Base-by-base conservation (phyloP, 2,888 invertebrate genomes). In the Tachina grossa region DNA sequence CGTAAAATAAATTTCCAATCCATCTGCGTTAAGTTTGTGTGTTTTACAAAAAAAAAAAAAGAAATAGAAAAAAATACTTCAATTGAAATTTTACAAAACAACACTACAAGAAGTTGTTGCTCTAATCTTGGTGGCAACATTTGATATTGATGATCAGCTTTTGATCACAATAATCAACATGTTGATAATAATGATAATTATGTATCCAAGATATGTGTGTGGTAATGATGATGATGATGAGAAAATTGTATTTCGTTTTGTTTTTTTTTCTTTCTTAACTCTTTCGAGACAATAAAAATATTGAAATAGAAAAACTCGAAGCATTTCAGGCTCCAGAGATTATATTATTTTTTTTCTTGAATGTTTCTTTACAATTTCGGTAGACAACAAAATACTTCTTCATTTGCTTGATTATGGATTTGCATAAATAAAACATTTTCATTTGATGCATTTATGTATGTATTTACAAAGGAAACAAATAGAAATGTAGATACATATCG, bases 51-150 rank as follows among this genome's bases (percentile, higher is more conserved):
- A 57, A 6, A 31, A 5, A 31, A 31, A 14, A 57, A 31, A 31
- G 0, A 31, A 1, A 31, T 31, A 65, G 16, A 51, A 9, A 55
- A 47, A 2, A 53, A 49, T 65, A 65, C 1, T 59, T 65, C 51
- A 55, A 71, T 71, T 71, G 69, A 72, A 72, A 55, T 72, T 53
- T 57, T 47, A 45, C 31, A 31, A 39, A 13, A 57, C 63, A 69
- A 68, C 13, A n/a, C 9, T 19, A 39, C 57, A 83, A 31, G 59
- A 83, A 72, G 72, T 77, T 77, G 76, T 66, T 83, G 65, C 77
- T 78, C 71, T 72, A 83, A 77, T 57, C 57, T 65, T 83, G 65
- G 71, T 72, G 83, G 77, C 57, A 72, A 76, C 59, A 72, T 49
- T 59, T 55, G 45, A 51, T 66, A 66, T 59, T 77, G 71, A 59